Evolutionary conservation across 2,888 invertebrate genomes (phyloP).

Genomic region (Mechanitis mazaeus): DNA sequence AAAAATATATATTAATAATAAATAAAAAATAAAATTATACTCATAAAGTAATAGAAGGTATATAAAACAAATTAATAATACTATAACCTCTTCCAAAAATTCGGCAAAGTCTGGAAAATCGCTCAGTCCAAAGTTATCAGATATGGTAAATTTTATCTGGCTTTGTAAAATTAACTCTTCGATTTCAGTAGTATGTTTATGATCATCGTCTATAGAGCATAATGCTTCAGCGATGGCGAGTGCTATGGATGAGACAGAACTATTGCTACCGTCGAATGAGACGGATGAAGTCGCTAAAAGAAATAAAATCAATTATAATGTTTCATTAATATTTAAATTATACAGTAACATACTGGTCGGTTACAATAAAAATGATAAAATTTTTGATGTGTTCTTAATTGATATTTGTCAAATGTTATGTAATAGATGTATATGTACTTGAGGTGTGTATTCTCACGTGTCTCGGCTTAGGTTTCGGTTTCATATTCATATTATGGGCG

Average conservation of each 20-base stretch:
- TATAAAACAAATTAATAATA: too few relatives aligned
- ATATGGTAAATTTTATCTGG: slow-evolving; percentile 55
- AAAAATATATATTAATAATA: too few relatives aligned
- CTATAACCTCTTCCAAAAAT: slow-evolving; percentile 53
- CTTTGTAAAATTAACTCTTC: slow-evolving; percentile 77
- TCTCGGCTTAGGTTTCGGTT: slow-evolving; percentile 42
- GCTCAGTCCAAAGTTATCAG: slow-evolving; percentile 55
- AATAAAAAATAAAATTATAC: too few relatives aligned
- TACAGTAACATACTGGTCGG: too few relatives aligned
- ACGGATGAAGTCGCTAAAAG: slow-evolving; percentile 50
- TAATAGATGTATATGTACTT: not conserved
- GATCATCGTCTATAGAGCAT: slow-evolving; percentile 87
- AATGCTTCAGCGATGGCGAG: slow-evolving; percentile 86
- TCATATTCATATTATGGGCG: slow-evolving; percentile 44
- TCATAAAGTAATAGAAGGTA: too few relatives aligned
- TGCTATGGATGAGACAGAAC: slow-evolving; percentile 74
- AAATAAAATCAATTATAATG: not conserved
- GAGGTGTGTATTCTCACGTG: slow-evolving; percentile 50
- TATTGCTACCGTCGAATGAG: slow-evolving; percentile 63
- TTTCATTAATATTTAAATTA: too few relatives aligned
- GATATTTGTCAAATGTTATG: not conserved
- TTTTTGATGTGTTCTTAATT: too few relatives aligned
- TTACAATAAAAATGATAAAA: too few relatives aligned
- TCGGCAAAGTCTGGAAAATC: slow-evolving; percentile 70
- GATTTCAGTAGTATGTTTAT: slow-evolving; percentile 86